Conservation (phyloP, 1,140 invertebrate species). For the Ceratina calcarata region DNA sequence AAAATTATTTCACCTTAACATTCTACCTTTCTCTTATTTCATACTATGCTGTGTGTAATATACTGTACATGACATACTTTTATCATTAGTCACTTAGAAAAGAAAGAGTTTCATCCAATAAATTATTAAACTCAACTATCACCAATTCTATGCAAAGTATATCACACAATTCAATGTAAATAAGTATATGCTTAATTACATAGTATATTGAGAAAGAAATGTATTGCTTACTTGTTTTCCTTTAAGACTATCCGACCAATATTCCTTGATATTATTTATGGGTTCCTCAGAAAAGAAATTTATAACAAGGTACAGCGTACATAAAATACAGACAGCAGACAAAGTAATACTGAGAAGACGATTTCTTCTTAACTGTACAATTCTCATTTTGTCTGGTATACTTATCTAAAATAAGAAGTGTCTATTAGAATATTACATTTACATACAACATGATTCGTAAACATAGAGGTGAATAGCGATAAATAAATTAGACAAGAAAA, state of each 20-base stretch:
- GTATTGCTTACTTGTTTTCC: conserved; percentile 61
- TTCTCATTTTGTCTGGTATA: conserved; percentile 73
- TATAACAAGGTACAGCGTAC: conserved; percentile 71
- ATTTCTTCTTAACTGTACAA: conserved; percentile 74
- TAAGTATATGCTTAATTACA: background rate
- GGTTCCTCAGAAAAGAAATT: conserved; percentile 63
- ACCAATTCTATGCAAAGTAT: background rate
- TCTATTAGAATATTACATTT: background rate
- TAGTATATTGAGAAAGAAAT: conserved; percentile 3
- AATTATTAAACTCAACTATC: background rate
- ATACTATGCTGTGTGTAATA: background rate
- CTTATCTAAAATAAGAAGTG: conserved; percentile 19
- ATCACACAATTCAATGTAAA: conserved; percentile 13
- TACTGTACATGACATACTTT: background rate
- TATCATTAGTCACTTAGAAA: background rate
- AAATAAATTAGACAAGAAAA: no score
- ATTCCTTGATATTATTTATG: conserved; percentile 67
- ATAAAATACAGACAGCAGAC: conserved; percentile 58
- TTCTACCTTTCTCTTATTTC: background rate
- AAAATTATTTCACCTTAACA: background rate
- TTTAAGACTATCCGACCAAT: conserved; percentile 67
- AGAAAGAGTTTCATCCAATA: background rate
- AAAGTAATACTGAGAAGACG: conserved; percentile 71
- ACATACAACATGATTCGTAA: background rate
- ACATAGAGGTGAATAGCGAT: background rate